Evolutionary conservation across 64 coral and sea anemone species (phyloP).

Genomic region (Stylophora pistillata): DNA sequence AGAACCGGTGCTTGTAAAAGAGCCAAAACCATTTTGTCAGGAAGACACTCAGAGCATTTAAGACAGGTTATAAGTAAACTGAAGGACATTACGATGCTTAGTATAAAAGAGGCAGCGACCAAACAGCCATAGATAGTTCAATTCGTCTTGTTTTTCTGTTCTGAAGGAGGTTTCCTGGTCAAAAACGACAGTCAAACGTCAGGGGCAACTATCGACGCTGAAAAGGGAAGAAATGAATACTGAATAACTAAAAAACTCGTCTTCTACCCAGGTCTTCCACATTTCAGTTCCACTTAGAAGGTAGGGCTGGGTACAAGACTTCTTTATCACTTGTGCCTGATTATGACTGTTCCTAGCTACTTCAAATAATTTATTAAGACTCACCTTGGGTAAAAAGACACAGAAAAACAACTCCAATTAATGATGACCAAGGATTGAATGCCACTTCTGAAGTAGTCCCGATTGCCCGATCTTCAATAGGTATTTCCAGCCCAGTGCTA

Average conservation of each 20-base stretch:
- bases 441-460: conserved; percentile 27
- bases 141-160: too few relatives aligned
- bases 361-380: too few relatives aligned
- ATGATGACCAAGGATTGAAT: not conserved
- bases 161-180: too few relatives aligned
- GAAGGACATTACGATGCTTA: not conserved
- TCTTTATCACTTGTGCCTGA: too few relatives aligned
- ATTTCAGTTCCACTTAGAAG: too few relatives aligned
- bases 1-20: conserved; percentile 10
- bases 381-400: conserved; percentile 39
- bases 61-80: not conserved
- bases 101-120: not conserved
- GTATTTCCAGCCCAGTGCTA: conserved; percentile 1
- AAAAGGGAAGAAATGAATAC: too few relatives aligned
- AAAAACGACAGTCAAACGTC: too few relatives aligned
- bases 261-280: too few relatives aligned
- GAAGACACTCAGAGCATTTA: not conserved
- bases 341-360: too few relatives aligned
- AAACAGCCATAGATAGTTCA: not conserved
- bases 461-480: conserved; percentile 5
- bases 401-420: not conserved
- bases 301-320: too few relatives aligned
- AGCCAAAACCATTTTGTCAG: conserved; percentile 2
- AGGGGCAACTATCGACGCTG: too few relatives aligned
- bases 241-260: too few relatives aligned